Conservation (phyloP, 1,140 invertebrate species). For the Bombus confusus region DNA sequence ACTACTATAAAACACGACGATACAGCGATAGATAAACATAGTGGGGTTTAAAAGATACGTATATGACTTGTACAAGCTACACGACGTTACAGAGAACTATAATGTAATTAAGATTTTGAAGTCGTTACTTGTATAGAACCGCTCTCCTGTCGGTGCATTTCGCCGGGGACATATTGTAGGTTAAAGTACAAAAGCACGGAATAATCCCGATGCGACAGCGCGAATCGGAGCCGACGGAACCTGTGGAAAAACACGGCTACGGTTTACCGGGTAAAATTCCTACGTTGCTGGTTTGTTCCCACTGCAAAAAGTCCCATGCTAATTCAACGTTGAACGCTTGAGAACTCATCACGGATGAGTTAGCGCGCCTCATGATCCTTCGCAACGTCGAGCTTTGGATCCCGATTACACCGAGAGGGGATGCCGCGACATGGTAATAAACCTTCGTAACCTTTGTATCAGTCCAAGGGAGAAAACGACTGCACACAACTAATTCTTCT, state of each 20-base stretch:
- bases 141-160: background rate
- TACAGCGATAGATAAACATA: too few species aligned
- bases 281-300: constrained; percentile 52
- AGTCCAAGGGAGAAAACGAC: too few species aligned
- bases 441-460: constrained; percentile 12
- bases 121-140: background rate
- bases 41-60: background rate
- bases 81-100: background rate
- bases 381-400: constrained; percentile 26
- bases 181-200: constrained; percentile 12
- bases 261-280: constrained; percentile 72
- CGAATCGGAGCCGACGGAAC: constrained; percentile 13
- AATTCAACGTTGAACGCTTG: constrained; percentile 40
- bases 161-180: background rate
- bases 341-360: constrained; percentile 41
- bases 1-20: background rate
- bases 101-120: background rate
- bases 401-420: constrained; percentile 17
- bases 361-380: constrained; percentile 37
- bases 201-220: constrained; percentile 15
- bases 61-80: background rate
- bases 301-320: constrained; percentile 52
- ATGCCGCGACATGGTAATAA: constrained; percentile 14
- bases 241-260: constrained; percentile 69
- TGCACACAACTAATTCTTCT: background rate